Base-by-base conservation (phyloP, 2,113 vertebrate species). In the Aix galericulata region DNA sequence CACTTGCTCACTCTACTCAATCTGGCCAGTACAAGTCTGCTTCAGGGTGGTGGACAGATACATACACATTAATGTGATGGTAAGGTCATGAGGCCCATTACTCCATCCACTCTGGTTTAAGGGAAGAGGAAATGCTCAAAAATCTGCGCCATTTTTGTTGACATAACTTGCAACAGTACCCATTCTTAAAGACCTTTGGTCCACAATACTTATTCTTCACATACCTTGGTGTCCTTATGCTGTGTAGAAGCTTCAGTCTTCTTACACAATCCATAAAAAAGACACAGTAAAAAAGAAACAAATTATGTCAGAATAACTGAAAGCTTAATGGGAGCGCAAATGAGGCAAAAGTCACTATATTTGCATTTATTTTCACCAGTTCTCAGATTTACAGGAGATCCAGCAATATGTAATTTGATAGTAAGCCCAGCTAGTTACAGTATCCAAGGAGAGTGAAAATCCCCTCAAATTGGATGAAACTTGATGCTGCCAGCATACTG, bases 381-480 rank as follows among this genome's bases (percentile, higher is more conserved):
- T 94, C 73, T 85, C 81, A 78, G 72, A 88, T 95, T 89, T 94
- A 80, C 34, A 84, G 81, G 53, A 53, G 58, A 92, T 80, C 36
- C 48, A 89, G 86, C 86, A 91, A 93, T 84, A 58, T 44, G 82
- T 89, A 71, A 91, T 88, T 76, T 20, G 8, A 88, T 91, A 93
- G 72, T 73, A 94, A 97, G 89, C 48, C 34, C 63, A 67, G 63
- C 72, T 85, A 62, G 71, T 71, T 94, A 86, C 79, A 66, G 58
- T 91, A 86, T 89, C 90, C 83, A 84, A 94, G 83, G 55, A 81
- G 93, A 88, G 85, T 66, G 82, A 92, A 91, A 96, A 77, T 76
- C 74, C 91, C 78, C 60, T 97, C 95, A 94, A 95, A 97, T 59
- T 88, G 93, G 31, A 89, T 88, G 89, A 89, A 96, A 93, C 66